phyloP scores from a whole-genome alignment of 2,888 invertebrate species.

The Nineta flava region DNA sequence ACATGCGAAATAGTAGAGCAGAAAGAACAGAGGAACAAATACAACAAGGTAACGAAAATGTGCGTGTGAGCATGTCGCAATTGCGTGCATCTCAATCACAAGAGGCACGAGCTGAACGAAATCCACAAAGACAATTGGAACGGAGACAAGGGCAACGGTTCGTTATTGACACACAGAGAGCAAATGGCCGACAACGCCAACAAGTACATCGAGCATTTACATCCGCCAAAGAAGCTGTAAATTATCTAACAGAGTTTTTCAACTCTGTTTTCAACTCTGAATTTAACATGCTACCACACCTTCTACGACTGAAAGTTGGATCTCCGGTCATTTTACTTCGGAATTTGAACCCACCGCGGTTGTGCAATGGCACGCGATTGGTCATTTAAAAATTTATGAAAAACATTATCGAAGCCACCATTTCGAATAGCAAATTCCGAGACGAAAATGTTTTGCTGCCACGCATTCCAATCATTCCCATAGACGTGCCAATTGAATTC shows the following conservation, averaged over 20 bases:
- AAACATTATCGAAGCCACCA: conserved; percentile 18
- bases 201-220: no score
- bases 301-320: conserved; percentile 17
- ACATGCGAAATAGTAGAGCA: no score
- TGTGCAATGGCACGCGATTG: conserved; percentile 16
- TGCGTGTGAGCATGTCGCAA: no score
- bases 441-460: conserved; percentile 17
- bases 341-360: conserved; percentile 15
- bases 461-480: conserved; percentile 20
- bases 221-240: conserved; percentile 12
- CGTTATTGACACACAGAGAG: no score
- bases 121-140: no score
- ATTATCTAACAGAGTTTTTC: conserved; percentile 16
- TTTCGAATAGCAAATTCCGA: conserved; percentile 15
- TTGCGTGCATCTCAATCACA: no score
- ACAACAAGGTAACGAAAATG: no score
- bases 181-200: no score
- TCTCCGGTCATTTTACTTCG: conserved; percentile 15
- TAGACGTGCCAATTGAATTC: conserved; percentile 15
- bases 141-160: no score
- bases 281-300: conserved; percentile 16
- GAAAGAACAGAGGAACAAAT: no score
- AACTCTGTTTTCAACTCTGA: conserved; percentile 16
- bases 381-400: conserved; percentile 15
- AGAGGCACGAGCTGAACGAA: no score